Base-by-base conservation (phyloP, 1,140 invertebrate species). In the Heliconius congener region DNA sequence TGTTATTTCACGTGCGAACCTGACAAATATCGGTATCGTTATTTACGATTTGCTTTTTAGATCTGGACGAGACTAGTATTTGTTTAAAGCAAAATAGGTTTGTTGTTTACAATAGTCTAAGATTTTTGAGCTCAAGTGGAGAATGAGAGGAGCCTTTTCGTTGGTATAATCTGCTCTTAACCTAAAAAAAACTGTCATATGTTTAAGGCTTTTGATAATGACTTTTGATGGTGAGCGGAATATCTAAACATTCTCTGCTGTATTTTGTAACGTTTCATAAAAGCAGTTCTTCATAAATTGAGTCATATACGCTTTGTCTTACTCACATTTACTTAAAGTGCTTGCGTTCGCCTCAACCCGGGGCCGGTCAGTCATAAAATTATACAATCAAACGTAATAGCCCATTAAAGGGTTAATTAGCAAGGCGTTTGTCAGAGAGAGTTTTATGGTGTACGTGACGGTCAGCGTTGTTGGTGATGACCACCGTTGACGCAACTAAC, bases 351-450 rank as follows among this genome's bases (percentile, higher is more conserved):
- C 78, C 50, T 46, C 76, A 76, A 82, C 83, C 78, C 83, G 84
- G 82, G 80, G 82, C 77, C 83, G 84, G 84, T 81, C 83, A 82
- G 84, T 88, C 88, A 86, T 92, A 91, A 92, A 92, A 90, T 89
- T 86, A 76, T 84, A 81, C 88, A 86, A 91, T 87, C 90, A 91
- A 89, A 71, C 73, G 82, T 89, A 88, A 90, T 89, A 74, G 83
- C 74, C 87, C 81, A 92, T 92, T 92, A 91, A 88, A 85, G 83
- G 86, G 80, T 88, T 91, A 92, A 92, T 92, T 91, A 91, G 90
- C 85, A 85, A 86, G 87, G 82, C 84, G 85, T 89, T 90, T 88
- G 87, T 86, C 86, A 89, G 84, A 83, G 83, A 77, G 60, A 85
- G 82, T 84, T 90, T 91, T 90, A 91, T 85, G 87, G 84, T 55